phyloP scores from a whole-genome alignment of 2,113 vertebrate genomes.

The Octodon degus region DNA sequence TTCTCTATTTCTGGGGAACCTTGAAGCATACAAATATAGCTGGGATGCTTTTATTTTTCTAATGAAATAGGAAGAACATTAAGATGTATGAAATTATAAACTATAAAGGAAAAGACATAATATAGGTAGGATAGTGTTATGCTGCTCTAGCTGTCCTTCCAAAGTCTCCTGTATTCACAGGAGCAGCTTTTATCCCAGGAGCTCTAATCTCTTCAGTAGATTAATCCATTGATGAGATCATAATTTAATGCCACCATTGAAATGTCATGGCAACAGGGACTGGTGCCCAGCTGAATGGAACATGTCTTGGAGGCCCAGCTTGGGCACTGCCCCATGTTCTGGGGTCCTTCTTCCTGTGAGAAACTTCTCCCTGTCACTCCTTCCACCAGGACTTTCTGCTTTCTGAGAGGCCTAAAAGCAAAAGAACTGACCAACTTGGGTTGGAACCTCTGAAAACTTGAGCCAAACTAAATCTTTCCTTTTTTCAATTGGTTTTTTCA shows the following conservation, averaged over 20 bases:
- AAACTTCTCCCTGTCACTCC: not conserved
- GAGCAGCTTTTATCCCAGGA: not conserved
- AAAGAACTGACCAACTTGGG: not conserved
- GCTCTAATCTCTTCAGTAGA: not conserved
- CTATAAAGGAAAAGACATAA: not conserved
- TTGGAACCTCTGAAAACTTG: not conserved
- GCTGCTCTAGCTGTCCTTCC: not conserved
- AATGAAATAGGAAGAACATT: not conserved
- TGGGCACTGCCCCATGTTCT: not conserved
- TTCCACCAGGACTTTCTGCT: not conserved
- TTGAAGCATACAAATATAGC: not conserved
- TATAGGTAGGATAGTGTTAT: not conserved
- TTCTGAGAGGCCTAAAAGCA: not conserved
- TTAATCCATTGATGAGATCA: not conserved
- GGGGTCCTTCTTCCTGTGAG: not conserved
- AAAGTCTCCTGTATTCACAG: not conserved
- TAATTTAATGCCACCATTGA: not conserved
- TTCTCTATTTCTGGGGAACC: not conserved
- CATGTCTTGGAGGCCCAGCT: accelerated
- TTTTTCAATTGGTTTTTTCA: not conserved
- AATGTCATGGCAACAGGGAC: not conserved
- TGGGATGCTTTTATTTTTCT: not conserved
- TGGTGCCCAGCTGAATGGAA: not conserved
- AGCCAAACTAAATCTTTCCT: not conserved
- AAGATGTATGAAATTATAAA: not conserved